Evolutionary conservation across 2,797 vertebrate species (phyloP), one percentile per base, ranked within the genome.

Genomic region (Rhinichthys osculus): DNA sequence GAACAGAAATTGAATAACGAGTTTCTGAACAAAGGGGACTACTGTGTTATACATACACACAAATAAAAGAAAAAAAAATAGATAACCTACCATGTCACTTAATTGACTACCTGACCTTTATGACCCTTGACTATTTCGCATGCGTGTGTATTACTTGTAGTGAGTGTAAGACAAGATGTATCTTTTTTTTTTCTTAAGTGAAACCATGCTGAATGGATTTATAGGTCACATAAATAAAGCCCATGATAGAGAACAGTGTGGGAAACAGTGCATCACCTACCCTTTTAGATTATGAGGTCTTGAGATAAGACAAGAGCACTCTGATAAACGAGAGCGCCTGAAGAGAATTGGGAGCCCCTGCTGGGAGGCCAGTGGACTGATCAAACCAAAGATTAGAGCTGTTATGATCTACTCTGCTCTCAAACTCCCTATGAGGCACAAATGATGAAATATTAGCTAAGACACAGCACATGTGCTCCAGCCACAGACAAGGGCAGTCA

Each of bases 301-400:
- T 40, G 52, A 81, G 84, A 86, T 86, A 88, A 88, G 77, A 86
- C 62, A 86, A 77, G 85, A 76, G 74, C 50, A 66, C 54, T 59
- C 80, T 79, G 83, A 79, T 85, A 82, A 88, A 85, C 62, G 70
- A 85, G 70, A 77, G 73, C 7, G 76, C 71, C 80, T 44, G 13
- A 77, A 84, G 77, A 62, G 80, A 89, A 78, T 40, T 80, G 67
- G 62, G 66, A 83, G 78, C 83, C 44, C 74, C 86, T 76, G 78
- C 71, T 82, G 70, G 71, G 82, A 83, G 76, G 62, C 76, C 66
- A 70, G 70, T 47, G 64, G 71, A 83, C 76, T 85, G 84, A 86
- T 86, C 72, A 50, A 78, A 85, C 17, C 67, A 13, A 81, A 88
- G 85, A 86, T 86, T 86, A 89, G 23, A 82, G 81, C 54, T 70